Evolutionary conservation across 2,797 vertebrate genomes (phyloP), one percentile per base, ranked within the genome.

Genomic region (Lophius americanus): DNA sequence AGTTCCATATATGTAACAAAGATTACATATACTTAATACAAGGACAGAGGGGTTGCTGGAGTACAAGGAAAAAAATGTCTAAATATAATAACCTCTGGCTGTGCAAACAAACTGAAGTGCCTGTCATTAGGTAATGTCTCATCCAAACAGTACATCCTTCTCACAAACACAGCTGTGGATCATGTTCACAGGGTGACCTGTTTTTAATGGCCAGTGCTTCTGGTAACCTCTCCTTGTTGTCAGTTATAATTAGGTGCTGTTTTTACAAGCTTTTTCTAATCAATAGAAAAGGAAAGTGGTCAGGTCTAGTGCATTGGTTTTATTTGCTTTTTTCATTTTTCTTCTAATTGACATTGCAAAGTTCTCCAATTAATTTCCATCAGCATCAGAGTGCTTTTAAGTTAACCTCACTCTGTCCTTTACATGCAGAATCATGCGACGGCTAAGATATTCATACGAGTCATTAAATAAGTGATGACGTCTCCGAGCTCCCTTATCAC

Each of bases 191-290:
- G 12, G 23, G 14, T 36, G 69, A 57, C 43, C 46, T 57, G 4
- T 60, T 50, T 64, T 61, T 60, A 55, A 67, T 51, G 11, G 52
- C 33, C 50, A 41, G n/a, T 13, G 52, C 69, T 67, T 44, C 48
- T 33, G 36, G 56, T 35, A 64, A 51, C 57, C 47, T 72, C 68
- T 66, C 44, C 55, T 59, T 39, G 63, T 64, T 1, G 5, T 6
- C 49, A 51, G 50, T 49, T 48, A 65, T 67, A 85, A 87, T 82
- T 76, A 79, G 51, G 35, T 50, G 60, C 51, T 64, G 73, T 47
- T 70, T 77, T 61, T 61, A 57, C 46, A 64, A 13, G 23, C 8
- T 32, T 47, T 66, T 65, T 68, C 59, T 65, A 48, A 82, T 78
- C 70, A 83, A 68, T 43, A 80, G 42, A 61, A 60, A 60, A 3